Percentiles rank a stretch among this genome's conserved stretches.
Evolutionary conservation across 1,140 invertebrate species (phyloP).

Genomic region (Listronotus bonariensis): DNA sequence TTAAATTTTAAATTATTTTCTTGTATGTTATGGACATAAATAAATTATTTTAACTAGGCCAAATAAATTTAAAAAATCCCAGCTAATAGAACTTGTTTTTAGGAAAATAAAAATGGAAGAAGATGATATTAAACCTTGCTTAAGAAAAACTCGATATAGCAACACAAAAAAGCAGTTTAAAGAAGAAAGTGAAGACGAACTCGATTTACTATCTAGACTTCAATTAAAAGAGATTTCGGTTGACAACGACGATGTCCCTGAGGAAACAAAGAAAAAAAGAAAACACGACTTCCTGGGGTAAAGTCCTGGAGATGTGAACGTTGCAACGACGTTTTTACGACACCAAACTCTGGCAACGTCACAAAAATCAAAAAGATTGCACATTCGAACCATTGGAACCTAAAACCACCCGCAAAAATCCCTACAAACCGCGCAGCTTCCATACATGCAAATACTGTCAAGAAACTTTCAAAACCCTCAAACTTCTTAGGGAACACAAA

Average conservation of each 20-base stretch:
- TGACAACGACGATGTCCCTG: background rate
- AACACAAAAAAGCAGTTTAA: conserved; percentile 4
- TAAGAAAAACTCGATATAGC: conserved; percentile 2
- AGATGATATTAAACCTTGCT: background rate
- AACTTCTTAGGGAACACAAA: conserved; percentile 28
- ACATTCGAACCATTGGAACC: background rate
- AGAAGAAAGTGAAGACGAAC: conserved; percentile 4
- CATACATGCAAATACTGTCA: conserved; percentile 41
- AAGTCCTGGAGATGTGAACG: conserved; percentile 3
- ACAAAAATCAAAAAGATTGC: conserved; percentile 5
- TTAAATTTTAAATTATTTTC: no score
- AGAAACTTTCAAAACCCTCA: conserved; percentile 22
- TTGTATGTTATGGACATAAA: no score
- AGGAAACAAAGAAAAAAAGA: background rate
- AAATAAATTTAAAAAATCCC: no score
- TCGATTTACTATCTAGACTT: background rate
- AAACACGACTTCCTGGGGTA: background rate
- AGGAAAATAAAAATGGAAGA: conserved; percentile 1
- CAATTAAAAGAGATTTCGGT: background rate
- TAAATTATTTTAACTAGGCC: no score
- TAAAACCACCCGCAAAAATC: no score
- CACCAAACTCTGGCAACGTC: conserved; percentile 5
- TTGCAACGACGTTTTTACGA: conserved; percentile 5
- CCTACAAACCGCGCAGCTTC: background rate
- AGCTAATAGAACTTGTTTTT: background rate